Evolutionary conservation across 1,140 invertebrate species (phyloP).

Genomic region (Tetramorium parvispinum): DNA sequence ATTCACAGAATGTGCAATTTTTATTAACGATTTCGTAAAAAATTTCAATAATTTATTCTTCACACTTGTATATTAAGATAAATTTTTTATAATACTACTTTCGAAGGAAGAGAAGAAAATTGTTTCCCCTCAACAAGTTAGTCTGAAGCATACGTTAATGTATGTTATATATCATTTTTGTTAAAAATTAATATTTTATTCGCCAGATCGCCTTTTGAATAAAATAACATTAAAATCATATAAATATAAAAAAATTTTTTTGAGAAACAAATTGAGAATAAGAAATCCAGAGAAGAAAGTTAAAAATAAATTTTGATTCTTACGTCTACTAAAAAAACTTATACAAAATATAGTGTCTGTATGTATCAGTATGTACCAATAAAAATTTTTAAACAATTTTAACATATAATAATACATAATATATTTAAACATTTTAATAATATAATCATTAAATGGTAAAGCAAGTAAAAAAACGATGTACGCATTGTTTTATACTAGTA

Average conservation of each 20-base stretch:
- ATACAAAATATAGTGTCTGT: background rate
- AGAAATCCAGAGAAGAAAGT: background rate
- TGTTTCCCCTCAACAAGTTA: too few relatives aligned
- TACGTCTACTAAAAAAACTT: background rate
- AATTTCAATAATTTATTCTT: conserved; percentile 30
- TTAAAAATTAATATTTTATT: background rate
- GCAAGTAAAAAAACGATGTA: background rate
- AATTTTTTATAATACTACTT: background rate
- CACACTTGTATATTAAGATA: background rate
- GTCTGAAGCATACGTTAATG: background rate
- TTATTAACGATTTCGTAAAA: conserved; percentile 8
- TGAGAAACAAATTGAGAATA: background rate
- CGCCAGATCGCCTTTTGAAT: background rate
- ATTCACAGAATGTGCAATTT: background rate
- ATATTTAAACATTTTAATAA: background rate
- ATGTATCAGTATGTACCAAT: background rate
- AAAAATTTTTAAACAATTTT: background rate
- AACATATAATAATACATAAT: background rate
- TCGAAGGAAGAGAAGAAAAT: background rate
- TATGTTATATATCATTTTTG: background rate
- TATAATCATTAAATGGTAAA: background rate
- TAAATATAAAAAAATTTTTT: background rate
- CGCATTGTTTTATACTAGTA: background rate
- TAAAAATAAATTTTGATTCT: background rate
- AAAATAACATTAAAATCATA: background rate